Evolutionary conservation across 2,888 invertebrate genomes (phyloP), one percentile per base, ranked within the genome.

Genomic region (Eupeodes luniger): DNA sequence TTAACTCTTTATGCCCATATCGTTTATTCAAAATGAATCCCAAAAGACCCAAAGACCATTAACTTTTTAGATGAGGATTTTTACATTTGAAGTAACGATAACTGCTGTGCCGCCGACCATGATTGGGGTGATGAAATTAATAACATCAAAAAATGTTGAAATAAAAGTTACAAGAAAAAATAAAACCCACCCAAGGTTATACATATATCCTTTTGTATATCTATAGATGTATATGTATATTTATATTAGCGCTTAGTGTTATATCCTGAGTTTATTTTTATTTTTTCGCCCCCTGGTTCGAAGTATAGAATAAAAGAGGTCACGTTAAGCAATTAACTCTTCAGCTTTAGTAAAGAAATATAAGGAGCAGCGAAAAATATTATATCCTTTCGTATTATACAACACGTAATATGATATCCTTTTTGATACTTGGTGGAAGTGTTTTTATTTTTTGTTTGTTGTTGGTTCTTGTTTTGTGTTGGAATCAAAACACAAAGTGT

Each of bases 241-340:
- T 40, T 40, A 40, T 40, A 40, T 40, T 40, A 40, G 40, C 16
- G 64, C 44, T 16, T 53, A 47, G 4, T 64, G 47, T 49, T 49
- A 14, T 66, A 40, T 49, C 66, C 27, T 34, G 27, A 40, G 16
- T 10, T 66, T 12, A 34, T 64, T 47, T 16, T 64, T 61, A 4
- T 40, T 36, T 40, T 40, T 40, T 40, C 9, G 9, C 9, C 40
- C 40, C 6, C 40, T 40, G 0, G 40, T 40, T 40, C 6, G 40
- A 40, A 9, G 2, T 27, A 27, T 64, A 49, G 27, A 69, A 11
- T 36, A 47, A 74, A 72, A 59, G 78, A 74, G 83, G 72, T 83
- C 83, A 72, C 66, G 66, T 66, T 36, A 66, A 79, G 59, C 78
- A 83, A 83, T 78, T 79, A 79, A 78, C 78, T 83, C 75, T 34